Base-by-base conservation (phyloP, 2,888 invertebrate genomes). In the Melolontha melolontha region DNA sequence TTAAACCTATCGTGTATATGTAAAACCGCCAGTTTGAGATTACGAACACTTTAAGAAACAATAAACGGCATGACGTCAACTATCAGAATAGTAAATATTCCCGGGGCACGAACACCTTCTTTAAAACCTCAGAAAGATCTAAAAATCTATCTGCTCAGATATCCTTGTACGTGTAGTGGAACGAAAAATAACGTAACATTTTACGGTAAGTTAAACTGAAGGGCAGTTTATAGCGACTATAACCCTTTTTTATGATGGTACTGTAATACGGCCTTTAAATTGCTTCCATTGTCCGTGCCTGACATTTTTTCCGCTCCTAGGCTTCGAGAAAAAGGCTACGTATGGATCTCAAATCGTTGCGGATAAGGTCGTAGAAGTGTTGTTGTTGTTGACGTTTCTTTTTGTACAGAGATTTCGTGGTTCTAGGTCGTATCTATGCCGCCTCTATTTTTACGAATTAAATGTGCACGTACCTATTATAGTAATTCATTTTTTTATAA, bases 231-330 rank as follows among this genome's bases (percentile, higher is more conserved):
- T 75, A 74, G 74, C 68, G 71, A 66, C 70, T 65, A 62, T 74
- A 75, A 75, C 75, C 75, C 75, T 75, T 74, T 62, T 75, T 75
- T 74, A 73, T 62, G 74, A 70, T 72, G 68, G 70, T 64, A 70
- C 70, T 68, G 66, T 70, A 50, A 66, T 57, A 44, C 54, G 54
- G 64, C 52, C 42, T 54, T 51, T 57, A 42, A 57, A 50, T 50
- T 66, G 59, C 64, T 44, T 66, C 57, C 66, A 66, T 57, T 66
- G 59, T 66, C 57, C 66, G 57, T 62, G 59, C 59, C 16, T 62
- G 59, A 62, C 47, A 62, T 62, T 62, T 62, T 55, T 57, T 62
- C n/a, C 34, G 34, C 16, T 47, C 16, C 59, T 47, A 17, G 47
- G 47, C 34, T 34, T 17, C 47, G 34, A 34, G 34, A 47, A 62